These are phyloP conservation scores for Sarcophilus harrisii DNA, from an alignment of 2,797 vertebrate species.

Conservation along the genomic window DNA sequence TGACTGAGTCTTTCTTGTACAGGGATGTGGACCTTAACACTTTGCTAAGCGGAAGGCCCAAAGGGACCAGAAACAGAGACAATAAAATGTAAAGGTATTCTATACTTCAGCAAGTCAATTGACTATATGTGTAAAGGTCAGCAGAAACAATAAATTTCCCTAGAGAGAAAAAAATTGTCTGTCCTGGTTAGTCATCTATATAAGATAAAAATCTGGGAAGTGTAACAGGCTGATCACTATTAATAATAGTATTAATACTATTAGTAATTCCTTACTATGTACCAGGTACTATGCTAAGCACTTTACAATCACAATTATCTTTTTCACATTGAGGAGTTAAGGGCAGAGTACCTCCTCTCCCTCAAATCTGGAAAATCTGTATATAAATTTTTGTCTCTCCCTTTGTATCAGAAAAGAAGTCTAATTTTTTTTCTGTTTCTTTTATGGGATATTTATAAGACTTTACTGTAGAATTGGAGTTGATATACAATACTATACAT, in stretches of 20 bases:
- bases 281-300: not conserved
- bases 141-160: not conserved
- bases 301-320: not conserved
- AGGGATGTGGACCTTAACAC: not conserved
- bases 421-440: not conserved
- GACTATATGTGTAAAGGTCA: not conserved
- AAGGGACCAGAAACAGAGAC: not conserved
- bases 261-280: not conserved
- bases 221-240: not conserved
- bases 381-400: not conserved
- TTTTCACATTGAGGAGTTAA: not conserved
- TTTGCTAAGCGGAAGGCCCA: not conserved
- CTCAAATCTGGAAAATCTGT: not conserved
- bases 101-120: not conserved
- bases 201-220: not conserved
- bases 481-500: not conserved
- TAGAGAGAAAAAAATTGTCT: not conserved
- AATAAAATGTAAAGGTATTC: not conserved
- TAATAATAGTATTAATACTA: not conserved
- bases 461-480: not conserved
- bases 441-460: not conserved
- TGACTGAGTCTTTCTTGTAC: not conserved
- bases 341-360: not conserved
- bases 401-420: not conserved
- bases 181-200: not conserved